Conservation (phyloP, 2,113 vertebrate species). For the Cololabis saira region DNA sequence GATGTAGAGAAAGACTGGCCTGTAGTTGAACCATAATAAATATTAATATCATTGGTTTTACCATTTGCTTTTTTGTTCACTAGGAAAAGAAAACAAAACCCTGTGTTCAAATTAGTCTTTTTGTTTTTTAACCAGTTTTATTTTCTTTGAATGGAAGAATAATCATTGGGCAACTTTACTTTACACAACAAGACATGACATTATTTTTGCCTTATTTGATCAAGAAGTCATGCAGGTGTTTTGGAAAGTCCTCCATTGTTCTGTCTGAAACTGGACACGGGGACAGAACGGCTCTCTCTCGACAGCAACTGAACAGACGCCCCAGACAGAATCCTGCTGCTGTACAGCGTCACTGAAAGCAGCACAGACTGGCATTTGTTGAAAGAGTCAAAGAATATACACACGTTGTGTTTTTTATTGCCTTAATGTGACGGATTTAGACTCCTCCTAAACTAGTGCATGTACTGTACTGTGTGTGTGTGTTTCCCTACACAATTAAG, state of each 20-base stretch:
- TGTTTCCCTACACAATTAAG: slow-evolving; percentile 12
- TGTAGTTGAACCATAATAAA: slow-evolving; percentile 11
- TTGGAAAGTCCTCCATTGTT: too few species aligned
- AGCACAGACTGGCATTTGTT: not conserved
- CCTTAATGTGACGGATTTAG: not conserved
- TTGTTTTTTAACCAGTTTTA: too few species aligned
- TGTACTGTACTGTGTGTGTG: slow-evolving; percentile 8
- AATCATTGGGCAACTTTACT: too few species aligned
- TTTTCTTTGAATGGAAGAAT: too few species aligned
- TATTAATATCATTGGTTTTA: too few species aligned
- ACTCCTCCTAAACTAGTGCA: slow-evolving; percentile 3
- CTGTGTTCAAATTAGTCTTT: too few species aligned
- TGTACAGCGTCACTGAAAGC: not conserved
- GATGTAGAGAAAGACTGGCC: not conserved
- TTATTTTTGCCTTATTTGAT: too few species aligned
- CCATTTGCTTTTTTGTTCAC: too few species aligned
- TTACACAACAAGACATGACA: too few species aligned
- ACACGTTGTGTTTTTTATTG: slow-evolving; percentile 9
- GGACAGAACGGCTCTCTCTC: not conserved
- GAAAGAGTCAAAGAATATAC: not conserved
- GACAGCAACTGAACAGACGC: not conserved
- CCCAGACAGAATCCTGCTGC: not conserved
- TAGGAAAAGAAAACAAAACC: too few species aligned
- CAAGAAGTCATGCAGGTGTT: too few species aligned
- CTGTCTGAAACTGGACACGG: not conserved